Evolutionary conservation across 2,797 vertebrate species (phyloP), one percentile per base, ranked within the genome.

Genomic region (Ceyx erithaca): DNA sequence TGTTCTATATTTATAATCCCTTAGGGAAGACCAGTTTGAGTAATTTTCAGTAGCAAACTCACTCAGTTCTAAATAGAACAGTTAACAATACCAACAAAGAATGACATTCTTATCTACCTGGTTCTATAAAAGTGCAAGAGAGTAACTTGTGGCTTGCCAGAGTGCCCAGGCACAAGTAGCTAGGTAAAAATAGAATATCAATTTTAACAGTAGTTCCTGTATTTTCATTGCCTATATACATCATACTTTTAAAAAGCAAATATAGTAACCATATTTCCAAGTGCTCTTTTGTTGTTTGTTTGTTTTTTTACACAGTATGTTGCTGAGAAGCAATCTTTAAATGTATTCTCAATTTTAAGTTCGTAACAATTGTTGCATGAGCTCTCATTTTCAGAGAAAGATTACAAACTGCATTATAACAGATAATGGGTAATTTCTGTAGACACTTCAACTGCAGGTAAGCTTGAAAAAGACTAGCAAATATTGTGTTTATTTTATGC

Each of bases 261-360:
- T 57, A 67, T 58, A 67, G 72, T 89, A 91, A 77, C 14, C 19
- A 48, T 14, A 83, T 45, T 73, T 55, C 62, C 37, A 80, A 57
- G 55, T 54, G 73, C 10, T 31, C 21, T 46, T 23, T 48, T 48
- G 21, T 81, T 85, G 37, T 37, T 37, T 14, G 37, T 13, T 77
- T 67, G 8, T 75, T 68, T 49, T 43, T 30, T 67, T 79, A 87
- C n/a, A 46, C 33, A 28, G 8, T 21, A 76, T 3, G 7, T 16
- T 81, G 33, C 37, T 85, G 59, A 75, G 87, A 93, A 87, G 71
- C 48, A 92, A 78, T 73, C 58, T 82, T 85, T 76, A 86, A 87
- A 87, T 78, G 55, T 59, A 76, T 80, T 87, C 46, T 70, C 77
- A 68, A 57, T 66, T 90, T 90, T 62, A 89, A 73, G 54, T 63